Percentiles rank a stretch among this genome's conserved stretches.
Evolutionary conservation across 2,113 vertebrate species (phyloP).

Genomic region (Limnothrissa miodon): DNA sequence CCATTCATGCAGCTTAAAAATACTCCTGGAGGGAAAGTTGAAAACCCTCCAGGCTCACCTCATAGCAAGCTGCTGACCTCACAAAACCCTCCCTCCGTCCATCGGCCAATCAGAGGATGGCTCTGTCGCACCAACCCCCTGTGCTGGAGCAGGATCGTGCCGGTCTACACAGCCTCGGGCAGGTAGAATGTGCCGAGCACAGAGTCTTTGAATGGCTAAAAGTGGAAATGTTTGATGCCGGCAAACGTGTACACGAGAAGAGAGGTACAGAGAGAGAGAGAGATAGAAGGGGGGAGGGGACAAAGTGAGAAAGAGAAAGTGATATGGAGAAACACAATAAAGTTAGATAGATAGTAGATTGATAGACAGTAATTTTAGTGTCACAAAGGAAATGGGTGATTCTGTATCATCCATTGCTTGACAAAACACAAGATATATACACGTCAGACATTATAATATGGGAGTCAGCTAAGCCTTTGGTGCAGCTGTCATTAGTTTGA

Average conservation of each 20-base stretch:
- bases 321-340: background rate
- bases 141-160: background rate
- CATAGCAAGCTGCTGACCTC: conserved; percentile 4
- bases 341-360: too few species aligned
- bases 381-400: too few species aligned
- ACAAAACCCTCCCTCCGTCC: conserved; percentile 3
- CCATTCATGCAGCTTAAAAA: background rate
- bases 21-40: background rate
- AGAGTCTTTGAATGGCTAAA: background rate
- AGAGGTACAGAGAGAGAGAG: background rate
- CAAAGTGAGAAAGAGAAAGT: background rate
- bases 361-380: too few species aligned
- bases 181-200: background rate
- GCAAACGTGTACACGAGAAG: background rate
- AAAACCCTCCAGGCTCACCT: background rate
- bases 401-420: too few species aligned
- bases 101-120: conserved; percentile 29
- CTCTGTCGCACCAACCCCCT: background rate
- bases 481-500: too few species aligned
- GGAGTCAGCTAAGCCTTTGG: too few species aligned
- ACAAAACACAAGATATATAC: too few species aligned
- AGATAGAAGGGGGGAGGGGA: background rate
- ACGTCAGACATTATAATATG: too few species aligned
- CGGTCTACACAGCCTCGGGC: background rate
- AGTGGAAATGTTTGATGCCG: background rate